Evolutionary conservation across 2,888 invertebrate genomes (phyloP), one percentile per base, ranked within the genome.

Genomic region (Drosophila recens): DNA sequence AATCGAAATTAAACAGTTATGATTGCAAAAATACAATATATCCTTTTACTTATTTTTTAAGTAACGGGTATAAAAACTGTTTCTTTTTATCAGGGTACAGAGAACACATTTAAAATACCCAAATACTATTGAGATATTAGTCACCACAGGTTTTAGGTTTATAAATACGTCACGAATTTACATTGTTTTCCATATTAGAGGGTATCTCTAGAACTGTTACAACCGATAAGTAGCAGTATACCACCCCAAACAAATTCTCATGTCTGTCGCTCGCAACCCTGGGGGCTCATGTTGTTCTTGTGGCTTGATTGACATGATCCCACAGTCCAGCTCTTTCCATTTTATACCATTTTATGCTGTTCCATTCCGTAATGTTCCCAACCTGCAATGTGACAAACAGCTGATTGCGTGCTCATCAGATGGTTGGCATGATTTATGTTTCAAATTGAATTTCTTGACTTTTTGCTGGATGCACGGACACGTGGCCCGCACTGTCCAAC

Each of bases 391-490:
- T 71, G 88, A 75, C 83, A 83, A 86, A 88, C 85, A 88, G 86
- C 86, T 86, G 85, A 88, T 86, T 86, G 84, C 79, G 75, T 83
- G 85, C 66, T 79, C 74, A 63, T 72, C 81, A 71, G 58, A 52
- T 57, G 69, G 73, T 66, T 71, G 61, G 72, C 72, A 88, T 88
- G 86, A 86, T 88, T 86, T 86, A 86, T 86, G 88, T 72, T 72
- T 63, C 40, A 80, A 84, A 86, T 85, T 86, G 87, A 85, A 87
- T 85, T 85, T 87, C 87, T 82, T 88, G 88, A 86, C 85, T 88
- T 81, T 54, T 46, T 67, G 57, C 45, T 43, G 4, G 15, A 17
- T 30, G 45, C 64, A 51, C 34, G 48, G 77, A 72, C 84, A 87
- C 84, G 81, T 85, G 82, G 66, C 72, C 62, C 30, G 17, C 33